Evolutionary conservation across 2,888 invertebrate species (phyloP), one percentile per base, ranked within the genome.

Genomic region (Melangyna quadrimaculata): DNA sequence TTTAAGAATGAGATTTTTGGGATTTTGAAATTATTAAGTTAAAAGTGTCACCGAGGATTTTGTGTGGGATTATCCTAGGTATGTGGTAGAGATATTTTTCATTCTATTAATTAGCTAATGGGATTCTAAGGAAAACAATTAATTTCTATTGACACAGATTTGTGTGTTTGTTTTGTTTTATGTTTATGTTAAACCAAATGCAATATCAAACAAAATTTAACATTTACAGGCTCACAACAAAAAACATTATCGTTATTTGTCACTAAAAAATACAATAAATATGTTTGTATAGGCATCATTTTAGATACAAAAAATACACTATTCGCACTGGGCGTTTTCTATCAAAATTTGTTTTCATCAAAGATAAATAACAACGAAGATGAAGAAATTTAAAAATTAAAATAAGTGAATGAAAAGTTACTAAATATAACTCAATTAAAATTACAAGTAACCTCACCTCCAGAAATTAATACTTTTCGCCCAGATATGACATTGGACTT

Each of bases 41-140:
- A 29, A 43, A 48, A 12, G 32, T 69, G 69, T 63, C 79, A 74
- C 10, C 12, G 57, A 19, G 63, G 65, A 65, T 43, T 32, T 37
- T 55, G 75, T 69, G 75, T 69, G 69, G 70, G 71, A 78, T 35
- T 63, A 63, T 63, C 53, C 10, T 45, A 24, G n/a, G n/a, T 29
- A 35, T 32, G 19, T 29, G 19, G 48, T 19, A 40, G 73, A 53
- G 29, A 10, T 40, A n/a, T 51, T 61, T 24, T 55, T 63, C 8
- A 71, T 29, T 78, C 37, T 29, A 65, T 78, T 72, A 63, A 72
- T 72, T 72, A 29, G 55, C 55, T 48, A 35, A 48, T 17, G 29
- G 45, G 55, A 19, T 27, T 65, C 12, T 72, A 12, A 22, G 22
- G 22, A 5, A 51, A 59, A 8, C 17, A 24, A 70, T 43, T 51